Evolutionary conservation across 2,888 invertebrate genomes (phyloP), one percentile per base, ranked within the genome.

Genomic region (Cataglyphis livida): DNA sequence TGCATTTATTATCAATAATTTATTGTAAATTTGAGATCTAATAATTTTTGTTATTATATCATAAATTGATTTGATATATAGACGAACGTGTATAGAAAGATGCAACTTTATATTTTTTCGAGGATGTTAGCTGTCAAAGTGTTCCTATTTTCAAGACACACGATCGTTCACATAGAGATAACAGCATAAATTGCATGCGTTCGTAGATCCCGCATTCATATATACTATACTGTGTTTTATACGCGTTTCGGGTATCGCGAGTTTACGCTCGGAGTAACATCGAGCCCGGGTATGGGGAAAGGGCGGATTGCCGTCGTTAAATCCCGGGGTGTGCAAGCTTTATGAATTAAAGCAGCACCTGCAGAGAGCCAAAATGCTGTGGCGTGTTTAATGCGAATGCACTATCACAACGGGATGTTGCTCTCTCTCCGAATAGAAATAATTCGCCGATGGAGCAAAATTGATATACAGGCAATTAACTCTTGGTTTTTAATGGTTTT

Each of bases 291-390:
- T 18, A 32, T 18, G 18, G 51, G 18, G 18, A 44, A 21, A 18
- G 6, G 3, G 18, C 21, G 41, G 4, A 32, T 35, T 28, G 41
- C 15, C 57, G 41, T 57, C 28, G 57, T 78, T 78, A 68, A 66
- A 76, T 78, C 78, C 78, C 70, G 44, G 32, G 32, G 44, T 32
- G 15, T 41, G 59, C 54, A 66, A 81, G 66, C 76, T 78, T 85
- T 66, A 61, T 71, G 74, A 88, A 88, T 85, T 88, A 88, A 88
- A 88, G 62, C 66, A 21, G 70, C 86, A 81, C 84, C 82, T 83
- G 74, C 75, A 83, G 68, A 73, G 64, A 48, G 51, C 48, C 32
- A 66, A 66, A 81, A 59, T 25, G 59, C 57, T 44, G 65, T 38
- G 28, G 44, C 59, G 35, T 64, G 64, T 28, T 81, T 64, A 64